Conservation (phyloP, 2,113 vertebrate species). For the Fukomys damarensis region DNA sequence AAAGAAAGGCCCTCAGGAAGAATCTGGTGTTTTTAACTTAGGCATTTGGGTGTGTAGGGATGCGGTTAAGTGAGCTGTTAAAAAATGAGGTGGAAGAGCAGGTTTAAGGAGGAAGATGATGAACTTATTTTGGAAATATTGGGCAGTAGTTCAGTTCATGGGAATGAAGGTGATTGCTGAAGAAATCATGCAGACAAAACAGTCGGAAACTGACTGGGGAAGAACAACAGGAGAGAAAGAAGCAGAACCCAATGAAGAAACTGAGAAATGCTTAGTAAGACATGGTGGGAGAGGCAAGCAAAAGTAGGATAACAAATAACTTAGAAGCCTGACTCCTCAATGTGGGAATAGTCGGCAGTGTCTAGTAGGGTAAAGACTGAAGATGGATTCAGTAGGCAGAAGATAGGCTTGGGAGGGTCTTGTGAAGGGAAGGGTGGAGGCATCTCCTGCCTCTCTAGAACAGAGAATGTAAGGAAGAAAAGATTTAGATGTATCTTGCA, state of each 20-base stretch:
- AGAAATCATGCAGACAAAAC: not conserved
- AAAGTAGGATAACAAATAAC: not conserved
- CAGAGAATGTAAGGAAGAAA: not conserved
- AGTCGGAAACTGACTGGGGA: not conserved
- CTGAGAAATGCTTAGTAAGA: not conserved
- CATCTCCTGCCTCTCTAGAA: not conserved
- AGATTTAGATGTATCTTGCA: not conserved
- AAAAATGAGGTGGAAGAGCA: not conserved
- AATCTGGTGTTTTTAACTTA: not conserved
- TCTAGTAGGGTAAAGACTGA: not conserved
- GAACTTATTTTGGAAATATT: not conserved
- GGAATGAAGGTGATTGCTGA: not conserved
- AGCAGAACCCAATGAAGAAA: not conserved
- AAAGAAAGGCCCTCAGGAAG: not conserved
- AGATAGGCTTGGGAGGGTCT: not conserved
- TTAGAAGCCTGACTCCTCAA: not conserved
- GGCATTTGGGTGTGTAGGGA: not conserved
- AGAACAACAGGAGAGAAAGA: not conserved
- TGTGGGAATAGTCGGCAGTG: not conserved
- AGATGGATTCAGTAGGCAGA: not conserved
- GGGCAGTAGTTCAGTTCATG: not conserved
- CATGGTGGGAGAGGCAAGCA: not conserved
- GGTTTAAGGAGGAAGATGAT: not conserved
- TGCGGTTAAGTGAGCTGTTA: not conserved
- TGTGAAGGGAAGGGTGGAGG: not conserved